phyloP scores from a whole-genome alignment of 2,113 vertebrate species.

The Eleginops maclovinus region DNA sequence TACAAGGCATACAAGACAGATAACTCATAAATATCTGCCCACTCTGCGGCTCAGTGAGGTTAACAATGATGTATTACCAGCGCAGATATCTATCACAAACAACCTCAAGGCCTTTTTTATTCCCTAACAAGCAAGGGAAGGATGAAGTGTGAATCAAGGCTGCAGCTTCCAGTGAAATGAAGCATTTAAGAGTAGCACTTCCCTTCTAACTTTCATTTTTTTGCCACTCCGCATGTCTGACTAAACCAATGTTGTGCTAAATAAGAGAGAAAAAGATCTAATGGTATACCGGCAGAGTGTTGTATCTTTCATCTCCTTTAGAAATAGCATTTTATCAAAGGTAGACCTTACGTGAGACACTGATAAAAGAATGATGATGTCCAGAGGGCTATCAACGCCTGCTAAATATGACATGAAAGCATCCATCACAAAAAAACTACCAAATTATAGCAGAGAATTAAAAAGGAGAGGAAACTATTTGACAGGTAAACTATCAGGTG shows the following conservation, averaged over 20 bases:
- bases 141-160: conserved; percentile 36
- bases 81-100: conserved; percentile 60
- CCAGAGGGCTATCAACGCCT: conserved; percentile 26
- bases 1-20: conserved; percentile 26
- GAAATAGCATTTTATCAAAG: conserved; percentile 48
- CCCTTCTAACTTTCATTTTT: conserved; percentile 11
- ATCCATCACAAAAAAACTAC: background rate
- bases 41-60: conserved; percentile 27
- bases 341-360: background rate
- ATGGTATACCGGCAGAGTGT: background rate
- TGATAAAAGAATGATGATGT: conserved; percentile 14
- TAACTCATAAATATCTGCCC: conserved; percentile 45
- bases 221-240: background rate
- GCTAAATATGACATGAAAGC: conserved; percentile 40
- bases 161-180: conserved; percentile 7
- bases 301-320: background rate
- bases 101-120: conserved; percentile 57
- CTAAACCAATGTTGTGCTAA: background rate
- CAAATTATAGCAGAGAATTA: conserved; percentile 31
- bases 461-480: conserved; percentile 52
- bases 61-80: conserved; percentile 59
- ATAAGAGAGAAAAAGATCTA: conserved; percentile 4
- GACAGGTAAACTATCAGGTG: conserved; percentile 64
- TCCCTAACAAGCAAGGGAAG: conserved; percentile 57
- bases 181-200: conserved; percentile 22